Evolutionary conservation across 2,888 invertebrate genomes (phyloP).

Genomic region (Byasa hedistus): DNA sequence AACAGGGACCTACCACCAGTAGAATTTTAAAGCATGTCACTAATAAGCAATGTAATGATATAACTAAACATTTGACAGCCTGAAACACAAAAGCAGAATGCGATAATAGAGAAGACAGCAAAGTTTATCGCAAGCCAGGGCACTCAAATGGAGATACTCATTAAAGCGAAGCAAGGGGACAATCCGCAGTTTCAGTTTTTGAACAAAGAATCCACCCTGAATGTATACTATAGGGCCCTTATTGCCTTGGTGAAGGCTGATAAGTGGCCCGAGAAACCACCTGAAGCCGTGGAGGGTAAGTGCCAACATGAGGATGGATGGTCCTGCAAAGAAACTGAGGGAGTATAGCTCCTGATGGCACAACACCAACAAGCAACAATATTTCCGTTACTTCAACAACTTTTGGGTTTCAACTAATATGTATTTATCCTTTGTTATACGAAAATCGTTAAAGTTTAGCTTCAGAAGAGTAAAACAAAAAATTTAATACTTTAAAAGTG

Average conservation of each 20-base stretch:
- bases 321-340: not conserved
- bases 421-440: no score
- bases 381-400: no score
- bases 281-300: conserved; percentile 60
- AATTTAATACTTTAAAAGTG: no score
- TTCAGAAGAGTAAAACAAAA: no score
- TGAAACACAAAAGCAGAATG: conserved; percentile 90
- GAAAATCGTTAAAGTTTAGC: no score
- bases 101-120: conserved; percentile 97
- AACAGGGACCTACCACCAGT: no score
- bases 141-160: conserved; percentile 98
- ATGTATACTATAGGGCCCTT: conserved; percentile 93
- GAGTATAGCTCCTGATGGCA: no score
- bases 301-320: not conserved
- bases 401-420: no score
- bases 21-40: no score
- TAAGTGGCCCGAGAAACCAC: conserved; percentile 65
- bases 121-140: conserved; percentile 94
- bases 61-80: conserved; percentile 80
- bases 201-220: conserved; percentile 89
- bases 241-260: conserved; percentile 59
- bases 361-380: no score
- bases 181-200: conserved; percentile 97
- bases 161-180: conserved; percentile 97
- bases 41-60: no score